A percentile compares a stretch with the other conserved stretches of the same genome.
phyloP scores from a whole-genome alignment of 2,797 vertebrate species.

The Anguilla pacifica region DNA sequence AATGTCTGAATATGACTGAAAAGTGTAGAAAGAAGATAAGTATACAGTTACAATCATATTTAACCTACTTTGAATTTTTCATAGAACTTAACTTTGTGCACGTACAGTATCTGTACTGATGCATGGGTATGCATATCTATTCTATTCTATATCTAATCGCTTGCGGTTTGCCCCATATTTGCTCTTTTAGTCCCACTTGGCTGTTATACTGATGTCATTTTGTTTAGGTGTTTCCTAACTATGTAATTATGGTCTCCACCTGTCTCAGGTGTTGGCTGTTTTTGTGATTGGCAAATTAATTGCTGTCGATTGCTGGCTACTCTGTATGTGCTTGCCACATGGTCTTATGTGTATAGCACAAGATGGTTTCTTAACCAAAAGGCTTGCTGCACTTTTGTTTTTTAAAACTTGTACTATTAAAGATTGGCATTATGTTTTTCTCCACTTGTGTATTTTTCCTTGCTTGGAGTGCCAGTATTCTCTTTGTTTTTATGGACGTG shows the following conservation, averaged over 20 bases:
- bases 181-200: too few species aligned
- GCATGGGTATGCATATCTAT: neutral
- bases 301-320: neutral
- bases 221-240: neutral
- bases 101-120: neutral
- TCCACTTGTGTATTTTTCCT: neutral
- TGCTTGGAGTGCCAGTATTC: neutral
- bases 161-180: too few species aligned
- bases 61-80: neutral
- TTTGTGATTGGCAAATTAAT: neutral
- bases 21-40: neutral
- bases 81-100: neutral
- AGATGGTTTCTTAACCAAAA: neutral
- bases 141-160: neutral
- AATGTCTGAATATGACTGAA: neutral
- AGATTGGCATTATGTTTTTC: neutral
- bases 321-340: neutral
- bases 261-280: neutral
- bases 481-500: too few species aligned
- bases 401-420: neutral
- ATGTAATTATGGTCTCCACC: neutral
- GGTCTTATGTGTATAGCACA: neutral
- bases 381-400: neutral
- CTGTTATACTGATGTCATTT: too few species aligned
- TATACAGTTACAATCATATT: neutral